Percentiles rank a stretch among this genome's conserved stretches.
Conservation (phyloP, 2,113 vertebrate genomes). For the Poicephalus gulielmi region DNA sequence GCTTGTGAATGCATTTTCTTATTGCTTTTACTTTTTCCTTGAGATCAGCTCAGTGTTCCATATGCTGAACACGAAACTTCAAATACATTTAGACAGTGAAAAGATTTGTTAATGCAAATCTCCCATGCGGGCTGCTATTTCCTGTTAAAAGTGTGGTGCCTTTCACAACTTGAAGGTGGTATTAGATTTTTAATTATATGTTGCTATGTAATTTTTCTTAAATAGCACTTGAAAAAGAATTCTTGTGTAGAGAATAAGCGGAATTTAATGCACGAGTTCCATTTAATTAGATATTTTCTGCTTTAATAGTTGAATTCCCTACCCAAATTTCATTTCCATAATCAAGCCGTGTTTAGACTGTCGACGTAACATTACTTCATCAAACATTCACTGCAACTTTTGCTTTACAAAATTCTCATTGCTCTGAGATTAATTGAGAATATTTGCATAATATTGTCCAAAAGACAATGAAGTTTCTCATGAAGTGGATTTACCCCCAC, state of each 20-base stretch:
- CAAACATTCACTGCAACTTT: conserved; percentile 36
- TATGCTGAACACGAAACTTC: background rate
- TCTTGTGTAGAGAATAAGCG: conserved; percentile 18
- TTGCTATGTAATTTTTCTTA: conserved; percentile 36
- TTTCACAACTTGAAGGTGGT: conserved; percentile 40
- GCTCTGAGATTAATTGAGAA: conserved; percentile 21
- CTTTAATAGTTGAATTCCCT: conserved; percentile 58
- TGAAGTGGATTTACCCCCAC: background rate
- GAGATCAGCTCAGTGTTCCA: background rate
- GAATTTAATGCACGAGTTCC: conserved; percentile 60
- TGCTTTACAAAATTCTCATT: conserved; percentile 33
- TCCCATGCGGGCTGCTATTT: background rate
- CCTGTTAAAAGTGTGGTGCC: background rate
- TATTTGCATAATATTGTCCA: conserved; percentile 2
- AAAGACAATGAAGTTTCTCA: background rate
- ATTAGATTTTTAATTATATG: conserved; percentile 66
- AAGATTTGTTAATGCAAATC: conserved; percentile 22
- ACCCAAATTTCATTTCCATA: conserved; percentile 59
- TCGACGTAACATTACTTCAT: conserved; percentile 38
- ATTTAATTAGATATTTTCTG: conserved; percentile 71
- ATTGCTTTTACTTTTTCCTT: background rate
- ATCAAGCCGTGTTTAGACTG: conserved; percentile 10
- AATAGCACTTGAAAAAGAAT: conserved; percentile 43
- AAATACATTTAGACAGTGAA: background rate
- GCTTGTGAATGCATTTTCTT: background rate